Evolutionary conservation across 2,113 vertebrate species (phyloP), one percentile per base, ranked within the genome.

Genomic region (Peucedramus taeniatus): DNA sequence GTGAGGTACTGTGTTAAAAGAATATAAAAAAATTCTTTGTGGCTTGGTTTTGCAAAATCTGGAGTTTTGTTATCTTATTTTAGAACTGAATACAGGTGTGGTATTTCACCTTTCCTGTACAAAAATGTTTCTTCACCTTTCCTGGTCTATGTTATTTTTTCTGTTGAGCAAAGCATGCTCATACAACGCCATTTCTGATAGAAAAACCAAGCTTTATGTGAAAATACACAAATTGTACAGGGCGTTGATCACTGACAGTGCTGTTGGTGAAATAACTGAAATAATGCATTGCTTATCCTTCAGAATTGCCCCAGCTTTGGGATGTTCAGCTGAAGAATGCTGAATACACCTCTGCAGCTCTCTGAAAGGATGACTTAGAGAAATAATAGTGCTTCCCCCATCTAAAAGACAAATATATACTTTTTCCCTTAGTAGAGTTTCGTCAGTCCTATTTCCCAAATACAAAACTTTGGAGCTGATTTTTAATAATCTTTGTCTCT

Each of bases 1-100:
- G 99, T 11, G 98, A 99, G 99, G 99, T 99, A 97, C 50, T 66
- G 39, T 66, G 7, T 56, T 39, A 35, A 30, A 61, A 45, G 6
- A 16, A 15, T 65, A 28, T 13, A 7, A 50, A 7, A 42, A 30
- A 65, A 33, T 57, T 21, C 17, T 64, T 44, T 63, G 18, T 27
- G 31, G 14, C 6, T 17, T 74, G 37, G 5, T 49, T 75, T 69
- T 50, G 35, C 21, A 79, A 65, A 84, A 42, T 20, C 5, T 23
- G 21, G 19, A 76, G 10, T 27, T 40, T 22, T 44, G 9, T 71
- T 82, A 14, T 68, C 27, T 54, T 40, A 13, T 1, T 3, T 59
- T 37, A 37, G 39, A 87, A 50, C 18, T 35, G 31, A 70, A 49
- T 22, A 8, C 3, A 6, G 13, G 2, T 81, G 21, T n/a, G 47